These are phyloP conservation scores for Thereva unica DNA, from an alignment of 2,888 invertebrate genomes.

Conservation along the genomic window DNA sequence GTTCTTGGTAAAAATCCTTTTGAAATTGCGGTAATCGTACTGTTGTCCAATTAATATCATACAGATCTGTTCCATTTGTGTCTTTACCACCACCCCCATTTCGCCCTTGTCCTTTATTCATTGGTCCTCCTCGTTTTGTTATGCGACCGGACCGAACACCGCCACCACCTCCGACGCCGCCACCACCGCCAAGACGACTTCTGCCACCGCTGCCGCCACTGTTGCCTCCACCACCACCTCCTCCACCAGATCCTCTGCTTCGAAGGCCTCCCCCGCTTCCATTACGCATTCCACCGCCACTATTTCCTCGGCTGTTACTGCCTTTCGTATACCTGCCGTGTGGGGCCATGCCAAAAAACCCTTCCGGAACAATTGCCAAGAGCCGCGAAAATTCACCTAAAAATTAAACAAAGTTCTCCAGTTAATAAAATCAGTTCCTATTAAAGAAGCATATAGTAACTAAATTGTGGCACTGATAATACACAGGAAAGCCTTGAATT, in stretches of 20 bases:
- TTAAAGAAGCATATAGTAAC: slow-evolving; percentile 3
- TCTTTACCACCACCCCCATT: slow-evolving; percentile 29
- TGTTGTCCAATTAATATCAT: slow-evolving; percentile 62
- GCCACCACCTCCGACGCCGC: slow-evolving; percentile 20
- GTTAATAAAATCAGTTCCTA: background rate
- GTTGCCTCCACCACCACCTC: background rate
- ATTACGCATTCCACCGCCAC: slow-evolving; percentile 41
- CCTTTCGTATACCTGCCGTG: slow-evolving; percentile 34
- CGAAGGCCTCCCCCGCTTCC: slow-evolving; percentile 37
- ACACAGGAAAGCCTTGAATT: background rate
- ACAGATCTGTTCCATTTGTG: slow-evolving; percentile 56
- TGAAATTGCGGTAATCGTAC: slow-evolving; percentile 71
- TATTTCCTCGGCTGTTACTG: slow-evolving; percentile 45
- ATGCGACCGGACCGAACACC: slow-evolving; percentile 66
- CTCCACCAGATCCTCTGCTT: slow-evolving; percentile 25
- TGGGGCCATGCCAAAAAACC: slow-evolving; percentile 37
- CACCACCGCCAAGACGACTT: slow-evolving; percentile 20
- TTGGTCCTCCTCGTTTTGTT: slow-evolving; percentile 50
- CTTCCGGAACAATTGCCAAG: slow-evolving; percentile 5
- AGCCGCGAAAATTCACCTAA: slow-evolving; percentile 1
- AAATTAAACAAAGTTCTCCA: slow-evolving; percentile 7
- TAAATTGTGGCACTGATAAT: background rate
- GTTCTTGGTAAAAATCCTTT: slow-evolving; percentile 80
- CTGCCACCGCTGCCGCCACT: slow-evolving; percentile 19
- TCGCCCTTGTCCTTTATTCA: slow-evolving; percentile 16